These are phyloP conservation scores for Rhinopomastus cyanomelas DNA, from an alignment of 2,113 vertebrate species.

Conservation along the genomic window DNA sequence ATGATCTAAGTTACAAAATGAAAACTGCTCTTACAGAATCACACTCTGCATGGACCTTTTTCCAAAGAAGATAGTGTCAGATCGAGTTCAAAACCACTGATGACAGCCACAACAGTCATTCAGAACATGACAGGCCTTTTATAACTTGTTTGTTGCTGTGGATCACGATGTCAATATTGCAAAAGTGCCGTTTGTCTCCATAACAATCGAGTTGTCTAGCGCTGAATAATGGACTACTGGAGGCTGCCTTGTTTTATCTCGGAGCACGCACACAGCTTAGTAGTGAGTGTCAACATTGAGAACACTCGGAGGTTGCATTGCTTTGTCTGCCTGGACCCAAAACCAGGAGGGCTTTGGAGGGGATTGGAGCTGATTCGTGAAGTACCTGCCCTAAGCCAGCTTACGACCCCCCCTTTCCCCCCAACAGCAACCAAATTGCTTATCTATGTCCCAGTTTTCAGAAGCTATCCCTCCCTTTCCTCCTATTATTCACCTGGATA, in stretches of 20 bases:
- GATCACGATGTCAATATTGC: slow-evolving; percentile 32
- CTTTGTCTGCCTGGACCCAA: slow-evolving; percentile 33
- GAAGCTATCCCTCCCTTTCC: slow-evolving; percentile 52
- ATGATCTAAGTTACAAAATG: neutral
- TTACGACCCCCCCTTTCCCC: neutral
- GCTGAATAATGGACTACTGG: slow-evolving; percentile 52
- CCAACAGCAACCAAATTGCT: slow-evolving; percentile 7
- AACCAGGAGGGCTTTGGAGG: slow-evolving; percentile 26
- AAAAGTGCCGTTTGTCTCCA: slow-evolving; percentile 30
- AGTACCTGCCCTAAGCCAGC: neutral
- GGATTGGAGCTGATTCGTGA: slow-evolving; percentile 14
- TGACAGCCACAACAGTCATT: neutral
- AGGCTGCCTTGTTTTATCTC: slow-evolving; percentile 38
- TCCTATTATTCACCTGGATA: slow-evolving; percentile 55
- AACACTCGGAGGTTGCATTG: slow-evolving; percentile 30
- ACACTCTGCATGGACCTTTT: neutral
- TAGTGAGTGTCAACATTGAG: slow-evolving; percentile 24
- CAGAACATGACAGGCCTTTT: neutral
- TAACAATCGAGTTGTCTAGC: slow-evolving; percentile 40
- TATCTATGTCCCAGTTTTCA: slow-evolving; percentile 18
- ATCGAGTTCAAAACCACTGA: neutral
- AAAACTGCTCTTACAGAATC: neutral
- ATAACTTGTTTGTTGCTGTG: neutral
- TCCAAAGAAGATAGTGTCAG: neutral
- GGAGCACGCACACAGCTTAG: neutral